These are phyloP conservation scores for Platyscapa corneri DNA, from an alignment of 1,140 invertebrate genomes.

Conservation along the genomic window DNA sequence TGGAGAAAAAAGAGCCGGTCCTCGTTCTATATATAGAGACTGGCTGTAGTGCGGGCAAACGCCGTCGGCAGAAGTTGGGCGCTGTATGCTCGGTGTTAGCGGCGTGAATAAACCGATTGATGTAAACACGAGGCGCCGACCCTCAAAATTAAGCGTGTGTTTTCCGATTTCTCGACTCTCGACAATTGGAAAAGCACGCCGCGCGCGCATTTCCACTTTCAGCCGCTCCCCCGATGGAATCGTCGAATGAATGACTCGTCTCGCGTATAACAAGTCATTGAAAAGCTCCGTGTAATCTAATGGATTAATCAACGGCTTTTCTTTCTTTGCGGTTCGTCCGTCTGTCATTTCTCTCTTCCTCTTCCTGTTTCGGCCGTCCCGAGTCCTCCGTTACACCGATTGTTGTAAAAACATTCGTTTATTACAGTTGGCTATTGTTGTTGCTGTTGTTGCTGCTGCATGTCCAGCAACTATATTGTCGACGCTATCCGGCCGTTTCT, in stretches of 20 bases:
- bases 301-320: conserved; percentile 24
- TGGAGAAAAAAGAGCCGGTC: too few relatives aligned
- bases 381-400: too few relatives aligned
- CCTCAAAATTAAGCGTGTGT: background rate
- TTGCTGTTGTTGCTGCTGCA: too few relatives aligned
- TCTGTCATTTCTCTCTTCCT: background rate
- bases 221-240: conserved; percentile 5
- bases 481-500: too few relatives aligned
- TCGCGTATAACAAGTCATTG: conserved; percentile 33
- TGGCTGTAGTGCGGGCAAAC: background rate
- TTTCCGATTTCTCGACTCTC: background rate
- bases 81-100: background rate
- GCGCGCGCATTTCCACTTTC: background rate
- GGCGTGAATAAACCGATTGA: conserved; percentile 28
- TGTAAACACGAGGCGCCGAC: conserved; percentile 19
- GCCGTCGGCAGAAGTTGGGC: background rate
- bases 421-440: too few relatives aligned
- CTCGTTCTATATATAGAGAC: background rate
- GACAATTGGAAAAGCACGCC: background rate
- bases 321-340: background rate
- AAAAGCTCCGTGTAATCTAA: conserved; percentile 10
- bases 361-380: too few relatives aligned
- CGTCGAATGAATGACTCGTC: conserved; percentile 24
- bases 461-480: too few relatives aligned
- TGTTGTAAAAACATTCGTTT: too few relatives aligned